Percentiles rank a stretch among this genome's conserved stretches.
These are phyloP conservation scores for Zaprionus gabonicus DNA, from an alignment of 1,140 invertebrate species.

Conservation along the genomic window DNA sequence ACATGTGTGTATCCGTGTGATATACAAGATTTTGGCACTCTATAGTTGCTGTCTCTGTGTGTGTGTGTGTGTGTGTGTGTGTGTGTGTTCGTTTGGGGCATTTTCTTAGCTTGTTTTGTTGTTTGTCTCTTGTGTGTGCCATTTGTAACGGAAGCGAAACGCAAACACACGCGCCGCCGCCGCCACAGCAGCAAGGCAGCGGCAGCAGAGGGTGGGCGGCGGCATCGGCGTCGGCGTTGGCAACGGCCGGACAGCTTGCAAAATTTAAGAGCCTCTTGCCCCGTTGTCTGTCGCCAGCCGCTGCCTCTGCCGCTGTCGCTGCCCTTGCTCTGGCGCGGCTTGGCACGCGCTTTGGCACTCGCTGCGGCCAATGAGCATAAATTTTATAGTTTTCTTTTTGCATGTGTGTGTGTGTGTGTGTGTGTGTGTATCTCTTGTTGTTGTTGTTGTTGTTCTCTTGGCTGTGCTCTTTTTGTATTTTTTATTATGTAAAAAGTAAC, in stretches of 20 bases:
- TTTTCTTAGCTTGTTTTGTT: constrained; percentile 47
- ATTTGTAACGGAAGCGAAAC: constrained; percentile 79
- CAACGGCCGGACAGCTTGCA: constrained; percentile 26
- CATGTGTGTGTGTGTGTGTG: constrained; percentile 10
- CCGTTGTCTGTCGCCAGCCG: constrained; percentile 20
- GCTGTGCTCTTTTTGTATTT: constrained; percentile 26
- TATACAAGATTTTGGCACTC: constrained; percentile 63
- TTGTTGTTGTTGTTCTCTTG: constrained; percentile 19
- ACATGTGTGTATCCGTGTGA: constrained; percentile 28
- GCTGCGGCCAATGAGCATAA: constrained; percentile 47
- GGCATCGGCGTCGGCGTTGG: neutral
- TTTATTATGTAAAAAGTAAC: constrained; percentile 54
- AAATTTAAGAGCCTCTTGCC: constrained; percentile 46
- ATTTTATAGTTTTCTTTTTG: constrained; percentile 50
- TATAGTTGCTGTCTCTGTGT: constrained; percentile 14
- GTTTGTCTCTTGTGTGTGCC: constrained; percentile 49
- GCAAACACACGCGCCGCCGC: constrained; percentile 59
- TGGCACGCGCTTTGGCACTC: constrained; percentile 49
- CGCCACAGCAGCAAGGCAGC: constrained; percentile 18
- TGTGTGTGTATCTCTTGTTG: constrained; percentile 11
- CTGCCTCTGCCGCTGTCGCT: neutral
- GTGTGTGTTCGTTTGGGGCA: constrained; percentile 29
- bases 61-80: constrained; percentile 30
- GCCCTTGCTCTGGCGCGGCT: constrained; percentile 21
- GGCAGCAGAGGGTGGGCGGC: constrained; percentile 20